Evolutionary conservation across 2,113 vertebrate genomes (phyloP).

Genomic region (Mungos mungo): DNA sequence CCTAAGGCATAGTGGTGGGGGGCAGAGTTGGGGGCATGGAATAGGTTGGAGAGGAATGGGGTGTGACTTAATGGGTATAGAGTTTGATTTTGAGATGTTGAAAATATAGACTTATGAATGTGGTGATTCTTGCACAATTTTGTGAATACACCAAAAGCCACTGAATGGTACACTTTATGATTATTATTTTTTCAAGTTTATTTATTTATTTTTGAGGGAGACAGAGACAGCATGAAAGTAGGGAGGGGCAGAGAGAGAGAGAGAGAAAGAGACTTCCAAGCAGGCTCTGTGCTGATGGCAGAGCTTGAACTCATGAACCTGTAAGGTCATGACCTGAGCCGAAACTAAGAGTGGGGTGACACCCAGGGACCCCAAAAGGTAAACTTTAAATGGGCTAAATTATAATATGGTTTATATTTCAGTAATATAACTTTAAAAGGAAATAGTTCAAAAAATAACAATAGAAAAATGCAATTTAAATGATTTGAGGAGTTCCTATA

Average conservation of each 20-base stretch:
- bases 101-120: background rate
- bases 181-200: too few species aligned
- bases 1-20: background rate
- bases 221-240: too few species aligned
- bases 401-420: background rate
- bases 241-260: too few species aligned
- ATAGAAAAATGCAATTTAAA: background rate
- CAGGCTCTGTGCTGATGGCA: too few species aligned
- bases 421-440: background rate
- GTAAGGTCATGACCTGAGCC: too few species aligned
- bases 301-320: too few species aligned
- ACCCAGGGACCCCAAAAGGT: background rate
- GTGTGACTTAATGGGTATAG: background rate
- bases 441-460: background rate
- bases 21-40: background rate
- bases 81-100: background rate
- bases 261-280: too few species aligned
- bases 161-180: background rate
- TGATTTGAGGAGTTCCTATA: background rate
- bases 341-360: too few species aligned
- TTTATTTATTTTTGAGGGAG: too few species aligned
- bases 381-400: background rate
- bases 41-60: background rate
- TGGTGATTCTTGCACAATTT: background rate
- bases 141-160: background rate